Percentiles rank a stretch among this genome's conserved stretches.
Evolutionary conservation across 2,113 vertebrate species (phyloP).

Genomic region (Entelurus aequoreus): DNA sequence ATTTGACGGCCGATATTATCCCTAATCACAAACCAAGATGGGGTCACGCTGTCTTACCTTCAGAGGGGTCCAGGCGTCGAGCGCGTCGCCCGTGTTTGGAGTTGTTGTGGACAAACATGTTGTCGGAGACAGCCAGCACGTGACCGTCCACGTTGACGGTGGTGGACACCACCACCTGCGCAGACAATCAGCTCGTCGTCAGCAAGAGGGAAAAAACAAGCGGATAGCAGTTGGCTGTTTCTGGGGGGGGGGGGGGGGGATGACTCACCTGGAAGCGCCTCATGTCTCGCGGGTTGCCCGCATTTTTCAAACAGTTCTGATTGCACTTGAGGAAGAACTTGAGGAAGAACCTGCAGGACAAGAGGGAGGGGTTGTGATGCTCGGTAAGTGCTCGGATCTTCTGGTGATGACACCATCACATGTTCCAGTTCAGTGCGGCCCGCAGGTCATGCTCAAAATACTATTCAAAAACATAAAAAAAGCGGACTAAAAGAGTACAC

Average conservation of each 20-base stretch:
- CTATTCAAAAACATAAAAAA: no score
- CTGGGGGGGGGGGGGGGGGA: neutral
- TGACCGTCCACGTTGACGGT: conserved; percentile 93
- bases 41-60: conserved; percentile 73
- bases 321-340: conserved; percentile 96
- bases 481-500: no score
- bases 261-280: conserved; percentile 86
- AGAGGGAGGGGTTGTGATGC: neutral
- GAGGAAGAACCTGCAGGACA: conserved; percentile 78
- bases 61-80: conserved; percentile 86
- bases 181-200: conserved; percentile 2
- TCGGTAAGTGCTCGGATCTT: neutral
- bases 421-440: no score
- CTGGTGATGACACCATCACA: neutral
- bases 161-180: conserved; percentile 88
- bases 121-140: conserved; percentile 88
- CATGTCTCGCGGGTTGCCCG: conserved; percentile 92
- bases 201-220: neutral
- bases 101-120: conserved; percentile 98
- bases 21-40: neutral
- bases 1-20: no score
- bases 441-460: no score
- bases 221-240: no score
- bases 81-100: conserved; percentile 92
- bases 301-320: conserved; percentile 95